These are phyloP conservation scores for Mesopsocus fuscifrons DNA, from an alignment of 2,888 invertebrate species.

Conservation along the genomic window DNA sequence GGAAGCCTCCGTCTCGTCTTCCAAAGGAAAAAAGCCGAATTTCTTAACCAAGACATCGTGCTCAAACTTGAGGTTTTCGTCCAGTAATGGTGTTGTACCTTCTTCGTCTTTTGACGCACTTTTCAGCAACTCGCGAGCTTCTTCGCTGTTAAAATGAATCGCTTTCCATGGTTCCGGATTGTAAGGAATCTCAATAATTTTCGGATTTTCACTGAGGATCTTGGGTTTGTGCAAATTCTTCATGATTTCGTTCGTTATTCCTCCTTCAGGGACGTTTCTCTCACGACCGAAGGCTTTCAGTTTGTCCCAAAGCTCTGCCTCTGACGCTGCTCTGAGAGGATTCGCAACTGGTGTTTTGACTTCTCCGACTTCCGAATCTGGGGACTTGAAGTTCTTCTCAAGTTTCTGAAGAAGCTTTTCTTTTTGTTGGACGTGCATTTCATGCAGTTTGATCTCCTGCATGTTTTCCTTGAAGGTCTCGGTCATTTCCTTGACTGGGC, in stretches of 20 bases:
- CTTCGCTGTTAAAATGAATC: conserved; percentile 1
- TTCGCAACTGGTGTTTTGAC: background rate
- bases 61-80: conserved; percentile 2
- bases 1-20: background rate
- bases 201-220: background rate
- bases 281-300: background rate
- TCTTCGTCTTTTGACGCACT: background rate
- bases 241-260: background rate
- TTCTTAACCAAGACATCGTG: background rate
- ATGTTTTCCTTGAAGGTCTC: conserved; percentile 8
- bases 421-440: conserved; percentile 1
- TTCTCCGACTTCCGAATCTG: background rate
- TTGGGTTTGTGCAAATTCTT: background rate
- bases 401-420: background rate
- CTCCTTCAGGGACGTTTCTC: background rate
- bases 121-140: conserved; percentile 2
- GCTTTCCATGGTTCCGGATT: background rate
- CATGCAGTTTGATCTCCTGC: background rate
- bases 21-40: background rate
- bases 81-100: background rate
- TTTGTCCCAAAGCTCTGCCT: conserved; percentile 3
- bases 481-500: conserved; percentile 1
- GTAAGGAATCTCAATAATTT: background rate
- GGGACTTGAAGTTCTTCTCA: background rate
- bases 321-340: background rate